These are phyloP conservation scores for Tachycineta bicolor DNA, from an alignment of 2,113 vertebrate genomes.

Conservation along the genomic window DNA sequence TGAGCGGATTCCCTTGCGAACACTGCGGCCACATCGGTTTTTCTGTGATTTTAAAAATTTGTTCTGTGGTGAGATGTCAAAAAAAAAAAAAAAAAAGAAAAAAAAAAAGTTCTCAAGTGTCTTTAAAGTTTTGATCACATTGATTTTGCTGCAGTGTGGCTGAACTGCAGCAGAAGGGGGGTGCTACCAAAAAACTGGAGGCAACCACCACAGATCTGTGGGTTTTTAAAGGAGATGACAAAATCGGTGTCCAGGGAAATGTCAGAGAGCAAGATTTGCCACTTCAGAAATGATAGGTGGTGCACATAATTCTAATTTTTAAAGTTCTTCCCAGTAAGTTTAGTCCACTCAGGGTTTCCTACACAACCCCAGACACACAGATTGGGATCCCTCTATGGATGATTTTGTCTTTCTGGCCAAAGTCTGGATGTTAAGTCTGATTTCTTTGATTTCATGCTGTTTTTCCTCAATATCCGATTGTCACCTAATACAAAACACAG, in stretches of 20 bases:
- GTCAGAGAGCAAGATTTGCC: not conserved
- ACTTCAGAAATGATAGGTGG: not conserved
- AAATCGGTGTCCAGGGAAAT: not conserved
- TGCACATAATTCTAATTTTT: not conserved
- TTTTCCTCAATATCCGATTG: not conserved
- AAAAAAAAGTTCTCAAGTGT: not conserved
- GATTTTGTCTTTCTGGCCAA: not conserved
- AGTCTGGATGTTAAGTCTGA: not conserved
- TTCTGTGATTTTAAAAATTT: not conserved
- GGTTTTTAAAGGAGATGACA: not conserved
- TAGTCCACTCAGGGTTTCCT: not conserved
- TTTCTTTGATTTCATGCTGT: not conserved
- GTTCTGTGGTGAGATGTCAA: not conserved
- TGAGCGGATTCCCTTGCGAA: not conserved
- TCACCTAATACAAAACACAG: not conserved
- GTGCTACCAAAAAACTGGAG: not conserved
- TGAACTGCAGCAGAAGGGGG: not conserved
- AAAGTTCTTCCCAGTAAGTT: not conserved
- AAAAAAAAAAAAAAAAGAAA: not conserved
- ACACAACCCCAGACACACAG: not conserved
- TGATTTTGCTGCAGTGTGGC: not conserved
- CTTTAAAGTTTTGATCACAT: not conserved
- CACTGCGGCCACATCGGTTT: not conserved
- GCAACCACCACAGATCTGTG: not conserved
- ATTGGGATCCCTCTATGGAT: not conserved